Base-by-base conservation (phyloP, 2,888 invertebrate genomes). In the Lobophora halterata region DNA sequence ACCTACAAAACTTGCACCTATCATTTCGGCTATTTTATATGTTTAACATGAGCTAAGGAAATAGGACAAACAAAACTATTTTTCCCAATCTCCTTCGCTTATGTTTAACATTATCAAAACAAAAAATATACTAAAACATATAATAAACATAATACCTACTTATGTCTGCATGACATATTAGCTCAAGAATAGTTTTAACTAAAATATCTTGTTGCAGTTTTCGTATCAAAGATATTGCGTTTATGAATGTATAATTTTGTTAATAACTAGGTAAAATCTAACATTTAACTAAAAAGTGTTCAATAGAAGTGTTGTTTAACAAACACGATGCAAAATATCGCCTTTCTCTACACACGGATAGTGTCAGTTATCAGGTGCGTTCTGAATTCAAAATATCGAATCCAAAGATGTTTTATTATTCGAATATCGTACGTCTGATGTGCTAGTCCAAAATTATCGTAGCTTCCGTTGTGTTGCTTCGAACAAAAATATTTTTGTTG, bases 401-500 rank as follows among this genome's bases (percentile, higher is more conserved):
- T 58, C 55, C n/a, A n/a, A n/a, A n/a, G 46, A 52, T 52, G 46
- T 52, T 68, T 75, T 72, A 71, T 61, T 70, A 76, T 74, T 72
- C 73, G 52, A 51, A 49, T 44, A 59, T 61, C 63, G 69, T 65
- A 53, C 59, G 56, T 55, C 44, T 58, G 57, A 66, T 65, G 68
- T 58, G 67, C 66, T 69, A 26, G 13, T 70, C 72, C 74, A 71
- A 74, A 77, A 67, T 72, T 71, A 71, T 70, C 59, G 50, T 30
- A 46, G 61, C 73, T 71, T 76, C 77, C 76, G 72, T 34, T 41
- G 23, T 47, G 61, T 64, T 67, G 54, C 62, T 55, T n/a, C 57
- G 63, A 65, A 61, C 46, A 32, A 50, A 52, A 58, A 61, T 46
- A 59, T 55, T 59, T 52, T 61, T 6, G 13, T 20, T 14, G 5